Evolutionary conservation across 2,113 vertebrate species (phyloP).

Genomic region (Nanorana parkeri): DNA sequence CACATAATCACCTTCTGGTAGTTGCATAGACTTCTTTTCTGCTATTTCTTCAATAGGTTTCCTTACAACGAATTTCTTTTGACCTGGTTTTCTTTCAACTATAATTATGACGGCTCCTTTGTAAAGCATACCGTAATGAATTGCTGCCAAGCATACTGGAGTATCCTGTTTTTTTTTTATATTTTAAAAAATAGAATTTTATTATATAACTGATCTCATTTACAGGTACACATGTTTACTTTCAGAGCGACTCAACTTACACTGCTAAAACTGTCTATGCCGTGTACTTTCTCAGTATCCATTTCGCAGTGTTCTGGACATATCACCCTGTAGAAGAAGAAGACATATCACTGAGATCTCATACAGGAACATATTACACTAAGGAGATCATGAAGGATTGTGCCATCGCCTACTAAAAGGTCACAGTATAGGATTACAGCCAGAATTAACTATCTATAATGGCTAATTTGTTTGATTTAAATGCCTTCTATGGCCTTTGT

Average conservation of each 20-base stretch:
- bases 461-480: no score
- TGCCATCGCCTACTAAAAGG: no score
- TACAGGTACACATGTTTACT: not conserved
- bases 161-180: not conserved
- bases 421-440: no score
- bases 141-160: not conserved
- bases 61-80: not conserved
- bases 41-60: not conserved
- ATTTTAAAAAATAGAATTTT: no score
- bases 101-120: not conserved
- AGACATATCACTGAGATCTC: no score
- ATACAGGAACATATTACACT: no score
- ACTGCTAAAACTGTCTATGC: not conserved
- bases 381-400: no score
- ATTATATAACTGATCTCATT: no score
- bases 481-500: no score
- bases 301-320: not conserved
- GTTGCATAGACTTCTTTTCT: not conserved
- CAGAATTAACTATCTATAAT: no score
- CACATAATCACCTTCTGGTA: not conserved
- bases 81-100: conserved; percentile 12
- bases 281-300: not conserved
- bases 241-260: not conserved
- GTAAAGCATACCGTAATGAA: not conserved
- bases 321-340: not conserved